Conservation (phyloP, 2,113 vertebrate species). For the Malurus elegans region DNA sequence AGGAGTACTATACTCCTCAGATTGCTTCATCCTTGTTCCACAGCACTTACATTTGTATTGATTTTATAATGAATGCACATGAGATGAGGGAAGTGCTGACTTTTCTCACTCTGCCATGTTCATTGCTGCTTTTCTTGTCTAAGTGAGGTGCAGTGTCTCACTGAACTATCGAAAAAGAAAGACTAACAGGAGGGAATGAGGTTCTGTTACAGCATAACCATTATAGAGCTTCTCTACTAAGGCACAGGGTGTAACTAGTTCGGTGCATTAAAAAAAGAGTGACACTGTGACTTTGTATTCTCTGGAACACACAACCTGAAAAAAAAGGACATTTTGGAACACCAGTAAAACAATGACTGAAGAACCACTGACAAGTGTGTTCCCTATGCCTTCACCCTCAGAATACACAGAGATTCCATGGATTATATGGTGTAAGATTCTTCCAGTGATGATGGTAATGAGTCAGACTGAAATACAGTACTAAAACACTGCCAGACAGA, state of each 20-base stretch:
- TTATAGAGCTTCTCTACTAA: background rate
- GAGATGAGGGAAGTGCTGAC: background rate
- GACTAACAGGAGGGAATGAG: background rate
- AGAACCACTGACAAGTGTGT: background rate
- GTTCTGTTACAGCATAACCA: background rate
- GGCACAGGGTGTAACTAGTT: background rate
- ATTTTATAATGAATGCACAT: slow-evolving; percentile 8
- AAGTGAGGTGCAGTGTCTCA: background rate
- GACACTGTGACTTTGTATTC: background rate
- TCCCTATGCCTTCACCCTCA: background rate
- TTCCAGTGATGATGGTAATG: no score
- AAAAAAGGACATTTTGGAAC: background rate
- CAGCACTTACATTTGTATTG: background rate
- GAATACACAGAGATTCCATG: background rate
- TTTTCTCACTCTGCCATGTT: background rate
- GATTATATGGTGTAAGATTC: no score
- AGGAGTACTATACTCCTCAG: background rate
- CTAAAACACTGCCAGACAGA: background rate
- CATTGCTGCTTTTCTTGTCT: background rate
- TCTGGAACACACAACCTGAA: background rate
- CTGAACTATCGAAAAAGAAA: background rate
- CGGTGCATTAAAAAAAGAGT: background rate
- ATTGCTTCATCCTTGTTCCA: background rate
- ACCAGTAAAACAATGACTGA: background rate
- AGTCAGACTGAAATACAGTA: background rate